Conservation (phyloP, 1,140 invertebrate genomes). For the Argopecten irradians region DNA sequence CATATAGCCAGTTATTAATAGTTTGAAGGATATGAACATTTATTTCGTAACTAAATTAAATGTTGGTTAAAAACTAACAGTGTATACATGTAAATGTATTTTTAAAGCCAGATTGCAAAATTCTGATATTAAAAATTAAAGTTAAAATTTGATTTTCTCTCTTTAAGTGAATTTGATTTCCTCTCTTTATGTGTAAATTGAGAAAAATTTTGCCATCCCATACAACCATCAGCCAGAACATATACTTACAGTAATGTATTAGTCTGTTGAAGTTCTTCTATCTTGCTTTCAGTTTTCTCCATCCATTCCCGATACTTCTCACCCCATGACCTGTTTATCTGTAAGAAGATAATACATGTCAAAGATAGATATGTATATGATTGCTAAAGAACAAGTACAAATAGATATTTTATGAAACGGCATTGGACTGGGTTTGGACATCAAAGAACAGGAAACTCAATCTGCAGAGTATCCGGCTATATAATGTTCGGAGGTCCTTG, state of each 20-base stretch:
- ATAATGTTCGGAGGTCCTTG: no score
- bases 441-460: no score
- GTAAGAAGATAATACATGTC: conserved; percentile 10
- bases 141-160: background rate
- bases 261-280: conserved; percentile 54
- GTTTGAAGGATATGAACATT: no score
- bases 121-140: background rate
- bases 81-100: background rate
- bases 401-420: no score
- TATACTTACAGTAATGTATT: conserved; percentile 60
- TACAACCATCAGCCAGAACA: background rate
- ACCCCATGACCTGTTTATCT: conserved; percentile 51
- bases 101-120: no score
- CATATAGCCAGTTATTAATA: no score
- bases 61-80: background rate
- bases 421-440: no score
- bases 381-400: no score
- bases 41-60: background rate
- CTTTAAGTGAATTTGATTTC: background rate
- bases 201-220: background rate
- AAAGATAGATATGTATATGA: no score
- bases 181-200: no score
- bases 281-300: conserved; percentile 57
- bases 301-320: conserved; percentile 63
- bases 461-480: no score